Conservation (phyloP, 2,797 vertebrate species). For the Fistularia commersonii region DNA sequence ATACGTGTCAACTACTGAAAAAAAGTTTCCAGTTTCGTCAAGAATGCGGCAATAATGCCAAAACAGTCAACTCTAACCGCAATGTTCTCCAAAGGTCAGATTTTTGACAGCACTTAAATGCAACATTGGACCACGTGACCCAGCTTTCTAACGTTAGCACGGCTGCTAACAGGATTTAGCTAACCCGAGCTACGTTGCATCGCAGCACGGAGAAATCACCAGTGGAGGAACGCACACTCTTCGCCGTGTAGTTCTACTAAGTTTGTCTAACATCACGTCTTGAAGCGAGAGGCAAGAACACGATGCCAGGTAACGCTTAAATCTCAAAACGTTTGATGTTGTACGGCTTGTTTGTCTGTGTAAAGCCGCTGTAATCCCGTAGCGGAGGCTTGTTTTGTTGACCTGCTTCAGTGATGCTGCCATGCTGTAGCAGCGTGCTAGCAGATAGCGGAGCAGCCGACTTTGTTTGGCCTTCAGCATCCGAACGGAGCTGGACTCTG, state of each 20-base stretch:
- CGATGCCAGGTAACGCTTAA: constrained; percentile 74
- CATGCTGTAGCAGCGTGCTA: constrained; percentile 70
- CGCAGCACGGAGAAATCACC: constrained; percentile 43
- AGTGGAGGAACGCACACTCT: constrained; percentile 29
- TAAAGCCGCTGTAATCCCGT: constrained; percentile 17
- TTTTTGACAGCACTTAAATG: constrained; percentile 2
- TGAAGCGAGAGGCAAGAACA: constrained; percentile 25
- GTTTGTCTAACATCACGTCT: constrained; percentile 25
- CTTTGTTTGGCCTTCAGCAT: constrained; percentile 54
- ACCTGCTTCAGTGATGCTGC: constrained; percentile 59
- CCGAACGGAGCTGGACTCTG: constrained; percentile 12
- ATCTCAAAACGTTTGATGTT: neutral
- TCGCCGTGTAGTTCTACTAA: constrained; percentile 29
- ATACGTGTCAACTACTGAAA: too few relatives aligned
- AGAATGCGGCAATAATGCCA: too few relatives aligned
- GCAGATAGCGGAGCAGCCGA: constrained; percentile 29
- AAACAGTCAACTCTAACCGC: too few relatives aligned
- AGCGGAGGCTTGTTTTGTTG: constrained; percentile 64
- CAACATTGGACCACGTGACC: constrained; percentile 69
- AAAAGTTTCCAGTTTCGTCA: too few relatives aligned
- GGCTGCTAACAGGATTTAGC: constrained; percentile 68
- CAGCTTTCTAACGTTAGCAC: constrained; percentile 62
- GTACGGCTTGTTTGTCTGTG: neutral
- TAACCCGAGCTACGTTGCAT: constrained; percentile 59
- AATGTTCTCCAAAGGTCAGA: neutral